phyloP scores from a whole-genome alignment of 2,113 vertebrate genomes.

The Nothoprocta pentlandii region DNA sequence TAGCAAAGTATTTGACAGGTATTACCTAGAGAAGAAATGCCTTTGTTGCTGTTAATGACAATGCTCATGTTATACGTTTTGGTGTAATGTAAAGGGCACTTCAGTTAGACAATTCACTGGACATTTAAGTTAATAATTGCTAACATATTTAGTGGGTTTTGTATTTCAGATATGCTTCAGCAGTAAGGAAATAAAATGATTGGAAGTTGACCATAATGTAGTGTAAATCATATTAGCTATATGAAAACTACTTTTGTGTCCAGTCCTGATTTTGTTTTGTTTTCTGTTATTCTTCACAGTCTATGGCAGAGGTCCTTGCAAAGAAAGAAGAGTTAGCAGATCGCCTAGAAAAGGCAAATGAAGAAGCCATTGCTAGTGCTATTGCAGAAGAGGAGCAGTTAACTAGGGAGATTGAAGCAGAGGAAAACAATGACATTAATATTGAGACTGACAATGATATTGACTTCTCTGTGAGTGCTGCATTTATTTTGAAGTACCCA shows the following conservation, averaged over 20 bases:
- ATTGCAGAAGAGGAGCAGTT: conserved; percentile 98
- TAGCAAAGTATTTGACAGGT: not conserved
- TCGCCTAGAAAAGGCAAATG: conserved; percentile 95
- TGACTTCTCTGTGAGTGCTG: conserved; percentile 90
- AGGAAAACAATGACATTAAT: conserved; percentile 90
- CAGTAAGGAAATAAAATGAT: not conserved
- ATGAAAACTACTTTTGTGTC: not conserved
- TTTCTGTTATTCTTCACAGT: conserved; percentile 73
- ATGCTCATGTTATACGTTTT: accelerated
- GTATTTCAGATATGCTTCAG: not conserved
- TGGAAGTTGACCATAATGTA: not conserved
- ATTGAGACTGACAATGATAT: conserved; percentile 94
- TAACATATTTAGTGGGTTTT: not conserved
- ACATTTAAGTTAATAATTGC: not conserved
- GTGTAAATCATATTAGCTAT: not conserved
- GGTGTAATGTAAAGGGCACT: not conserved
- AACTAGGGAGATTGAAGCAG: conserved; percentile 95
- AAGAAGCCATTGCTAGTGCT: conserved; percentile 98
- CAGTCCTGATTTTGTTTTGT: not conserved
- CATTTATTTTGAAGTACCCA: not conserved
- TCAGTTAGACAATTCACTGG: not conserved
- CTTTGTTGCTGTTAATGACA: not conserved
- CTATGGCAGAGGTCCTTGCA: conserved; percentile 97
- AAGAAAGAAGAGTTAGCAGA: conserved; percentile 98
- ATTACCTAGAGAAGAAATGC: not conserved